Evolutionary conservation across 1,140 invertebrate genomes (phyloP).

Genomic region (Mycetomoellerius zeteki): DNA sequence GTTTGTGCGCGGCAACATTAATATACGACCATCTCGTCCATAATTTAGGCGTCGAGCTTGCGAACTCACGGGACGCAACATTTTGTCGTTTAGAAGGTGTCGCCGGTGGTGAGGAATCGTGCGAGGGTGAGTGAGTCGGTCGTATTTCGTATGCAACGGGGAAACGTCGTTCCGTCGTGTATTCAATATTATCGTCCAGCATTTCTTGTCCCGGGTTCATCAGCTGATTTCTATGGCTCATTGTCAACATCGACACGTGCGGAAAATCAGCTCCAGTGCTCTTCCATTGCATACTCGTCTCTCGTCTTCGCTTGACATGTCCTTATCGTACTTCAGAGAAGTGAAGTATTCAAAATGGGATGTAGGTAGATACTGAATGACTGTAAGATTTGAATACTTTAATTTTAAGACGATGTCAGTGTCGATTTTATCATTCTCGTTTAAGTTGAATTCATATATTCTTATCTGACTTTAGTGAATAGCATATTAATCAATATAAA

Average conservation of each 20-base stretch:
- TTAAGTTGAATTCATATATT: background rate
- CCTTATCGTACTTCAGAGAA: conserved; percentile 38
- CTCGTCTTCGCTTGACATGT: conserved; percentile 35
- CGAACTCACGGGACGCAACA: conserved; percentile 36
- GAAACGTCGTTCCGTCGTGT: conserved; percentile 30
- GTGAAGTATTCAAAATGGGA: background rate
- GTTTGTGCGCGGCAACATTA: conserved; percentile 39
- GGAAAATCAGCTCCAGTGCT: conserved; percentile 68
- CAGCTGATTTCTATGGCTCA: conserved; percentile 70
- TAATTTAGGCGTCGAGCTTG: conserved; percentile 42
- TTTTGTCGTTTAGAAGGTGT: conserved; percentile 38
- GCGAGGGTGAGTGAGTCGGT: background rate
- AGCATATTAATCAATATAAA: background rate
- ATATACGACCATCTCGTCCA: conserved; percentile 38
- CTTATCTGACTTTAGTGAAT: background rate
- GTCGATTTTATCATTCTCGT: no score
- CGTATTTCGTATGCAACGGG: conserved; percentile 12
- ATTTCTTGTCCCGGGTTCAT: conserved; percentile 52
- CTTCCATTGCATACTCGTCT: background rate
- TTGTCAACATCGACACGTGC: conserved; percentile 74
- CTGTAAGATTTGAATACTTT: background rate
- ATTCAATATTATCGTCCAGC: conserved; percentile 65
- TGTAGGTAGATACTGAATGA: background rate
- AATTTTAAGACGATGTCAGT: background rate
- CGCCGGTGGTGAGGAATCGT: conserved; percentile 19